These are phyloP conservation scores for Rhizomys pruinosus DNA, from an alignment of 2,113 vertebrate genomes.

Conservation along the genomic window DNA sequence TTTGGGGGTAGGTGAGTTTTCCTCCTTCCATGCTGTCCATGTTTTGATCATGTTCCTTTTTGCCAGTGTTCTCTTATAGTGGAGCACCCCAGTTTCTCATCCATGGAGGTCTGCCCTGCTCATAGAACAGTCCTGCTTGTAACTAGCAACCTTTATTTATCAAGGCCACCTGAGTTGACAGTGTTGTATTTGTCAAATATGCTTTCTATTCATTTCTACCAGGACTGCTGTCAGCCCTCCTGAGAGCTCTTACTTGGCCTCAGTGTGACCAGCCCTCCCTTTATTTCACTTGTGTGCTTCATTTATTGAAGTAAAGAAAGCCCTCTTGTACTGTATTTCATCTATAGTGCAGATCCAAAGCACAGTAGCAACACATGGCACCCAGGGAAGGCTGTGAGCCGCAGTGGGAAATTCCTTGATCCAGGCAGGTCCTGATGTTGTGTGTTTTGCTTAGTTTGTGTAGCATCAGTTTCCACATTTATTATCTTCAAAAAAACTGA, in stretches of 20 bases:
- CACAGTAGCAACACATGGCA: background rate
- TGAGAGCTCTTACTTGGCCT: background rate
- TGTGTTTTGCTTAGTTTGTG: background rate
- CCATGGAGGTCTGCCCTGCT: background rate
- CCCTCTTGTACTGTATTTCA: background rate
- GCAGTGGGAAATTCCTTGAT: background rate
- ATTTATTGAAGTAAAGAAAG: slow-evolving; percentile 41
- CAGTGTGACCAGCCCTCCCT: background rate
- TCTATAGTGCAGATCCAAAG: background rate
- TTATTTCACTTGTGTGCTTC: slow-evolving; percentile 27
- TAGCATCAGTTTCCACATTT: background rate
- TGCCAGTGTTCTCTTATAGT: background rate
- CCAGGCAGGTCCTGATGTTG: background rate
- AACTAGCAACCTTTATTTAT: background rate
- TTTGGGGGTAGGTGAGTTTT: background rate
- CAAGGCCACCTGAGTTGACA: slow-evolving; percentile 52
- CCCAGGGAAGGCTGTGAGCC: background rate
- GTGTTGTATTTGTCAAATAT: slow-evolving; percentile 55
- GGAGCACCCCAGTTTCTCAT: background rate
- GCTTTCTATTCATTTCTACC: background rate
- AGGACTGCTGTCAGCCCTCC: background rate
- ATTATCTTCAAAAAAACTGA: background rate
- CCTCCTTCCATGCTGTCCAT: background rate
- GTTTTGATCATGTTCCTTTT: background rate
- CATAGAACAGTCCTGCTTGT: background rate